These are phyloP conservation scores for Enteromius argenteus DNA, from an alignment of 2,797 vertebrate genomes.

Conservation along the genomic window DNA sequence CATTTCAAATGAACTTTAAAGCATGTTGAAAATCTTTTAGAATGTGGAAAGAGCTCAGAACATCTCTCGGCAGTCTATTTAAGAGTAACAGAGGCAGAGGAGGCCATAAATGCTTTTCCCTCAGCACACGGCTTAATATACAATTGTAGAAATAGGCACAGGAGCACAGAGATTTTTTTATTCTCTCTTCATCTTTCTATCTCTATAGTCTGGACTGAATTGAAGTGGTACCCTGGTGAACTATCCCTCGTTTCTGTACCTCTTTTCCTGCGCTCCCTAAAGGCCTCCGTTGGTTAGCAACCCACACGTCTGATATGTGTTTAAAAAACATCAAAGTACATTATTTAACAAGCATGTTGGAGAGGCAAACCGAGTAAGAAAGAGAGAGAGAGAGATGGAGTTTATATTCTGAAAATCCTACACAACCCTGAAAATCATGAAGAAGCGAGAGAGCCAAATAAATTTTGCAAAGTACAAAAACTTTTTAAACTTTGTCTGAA, in stretches of 20 bases:
- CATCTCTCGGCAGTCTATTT: conserved; percentile 17
- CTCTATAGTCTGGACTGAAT: conserved; percentile 30
- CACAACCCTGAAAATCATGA: conserved; percentile 37
- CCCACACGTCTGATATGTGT: conserved; percentile 61
- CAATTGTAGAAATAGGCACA: conserved; percentile 21
- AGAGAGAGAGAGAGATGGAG: conserved; percentile 39
- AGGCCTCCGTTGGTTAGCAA: conserved; percentile 59
- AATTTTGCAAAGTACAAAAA: conserved; percentile 59
- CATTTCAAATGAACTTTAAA: conserved; percentile 34
- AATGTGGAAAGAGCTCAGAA: conserved; percentile 11
- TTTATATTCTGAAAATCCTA: conserved; percentile 47
- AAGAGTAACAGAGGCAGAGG: conserved; percentile 5
- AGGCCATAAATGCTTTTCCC: conserved; percentile 8
- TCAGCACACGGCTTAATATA: conserved; percentile 18
- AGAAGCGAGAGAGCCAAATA: conserved; percentile 45
- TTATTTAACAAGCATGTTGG: conserved; percentile 61
- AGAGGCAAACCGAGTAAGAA: conserved; percentile 34
- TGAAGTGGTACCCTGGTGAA: conserved; percentile 45
- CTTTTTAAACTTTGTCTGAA: conserved; percentile 53
- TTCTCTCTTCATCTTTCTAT: conserved; percentile 2
- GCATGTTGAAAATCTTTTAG: conserved; percentile 26
- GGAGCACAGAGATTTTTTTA: background rate
- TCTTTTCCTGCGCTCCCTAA: conserved; percentile 43
- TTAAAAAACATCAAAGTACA: conserved; percentile 66
- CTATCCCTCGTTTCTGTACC: conserved; percentile 43